phyloP scores from a whole-genome alignment of 1,140 invertebrate genomes.

The Ips nitidus region DNA sequence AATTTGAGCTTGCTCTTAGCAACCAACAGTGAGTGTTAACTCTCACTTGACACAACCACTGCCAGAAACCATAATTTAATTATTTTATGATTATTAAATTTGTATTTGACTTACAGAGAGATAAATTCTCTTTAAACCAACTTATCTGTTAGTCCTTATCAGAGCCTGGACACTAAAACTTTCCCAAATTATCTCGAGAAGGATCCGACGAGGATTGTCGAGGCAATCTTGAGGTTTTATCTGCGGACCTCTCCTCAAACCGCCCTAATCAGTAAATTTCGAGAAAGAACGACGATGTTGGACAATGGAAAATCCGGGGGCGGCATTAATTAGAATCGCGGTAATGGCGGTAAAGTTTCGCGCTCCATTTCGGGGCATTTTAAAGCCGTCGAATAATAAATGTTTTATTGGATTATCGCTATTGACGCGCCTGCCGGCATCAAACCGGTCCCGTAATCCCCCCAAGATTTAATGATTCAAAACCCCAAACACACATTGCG shows the following conservation, averaged over 20 bases:
- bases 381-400: no score
- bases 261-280: constrained; percentile 8
- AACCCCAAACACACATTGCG: constrained; percentile 16
- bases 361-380: not conserved
- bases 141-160: no score
- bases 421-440: no score
- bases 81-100: no score
- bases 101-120: no score
- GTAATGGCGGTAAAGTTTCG: not conserved
- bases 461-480: not conserved
- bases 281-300: constrained; percentile 5
- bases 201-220: constrained; percentile 12
- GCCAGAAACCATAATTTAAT: no score
- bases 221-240: constrained; percentile 12
- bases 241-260: not conserved
- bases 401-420: no score
- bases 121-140: no score
- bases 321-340: constrained; percentile 6
- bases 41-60: no score
- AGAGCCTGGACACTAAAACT: not conserved
- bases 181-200: constrained; percentile 9
- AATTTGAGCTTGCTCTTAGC: no score
- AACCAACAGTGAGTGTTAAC: no score
- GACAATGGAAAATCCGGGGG: not conserved
- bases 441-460: not conserved